phyloP scores from a whole-genome alignment of 2,797 vertebrate species.

The Sebastes oblongus region DNA sequence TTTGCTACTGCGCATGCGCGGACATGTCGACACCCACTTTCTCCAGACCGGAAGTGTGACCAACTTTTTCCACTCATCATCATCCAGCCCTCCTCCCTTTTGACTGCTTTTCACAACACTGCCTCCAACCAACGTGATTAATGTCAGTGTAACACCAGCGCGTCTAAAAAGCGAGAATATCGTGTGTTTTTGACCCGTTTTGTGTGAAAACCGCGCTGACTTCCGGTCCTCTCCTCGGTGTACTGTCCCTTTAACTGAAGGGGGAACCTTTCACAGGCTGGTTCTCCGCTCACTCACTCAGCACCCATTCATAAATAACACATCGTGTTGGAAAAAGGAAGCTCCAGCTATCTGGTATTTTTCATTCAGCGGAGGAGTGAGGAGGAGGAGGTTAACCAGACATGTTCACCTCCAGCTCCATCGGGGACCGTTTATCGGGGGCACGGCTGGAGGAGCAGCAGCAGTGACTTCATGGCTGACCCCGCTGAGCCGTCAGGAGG shows the following conservation, averaged over 20 bases:
- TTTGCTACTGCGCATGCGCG: slow-evolving; percentile 52
- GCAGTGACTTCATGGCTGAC: slow-evolving; percentile 74
- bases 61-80: slow-evolving; percentile 59
- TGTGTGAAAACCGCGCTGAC: background rate
- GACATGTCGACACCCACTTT: slow-evolving; percentile 30
- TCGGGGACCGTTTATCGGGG: slow-evolving; percentile 26
- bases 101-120: background rate
- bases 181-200: background rate
- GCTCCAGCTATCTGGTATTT: slow-evolving; percentile 37
- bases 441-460: slow-evolving; percentile 49
- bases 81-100: background rate
- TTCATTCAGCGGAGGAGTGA: slow-evolving; percentile 13
- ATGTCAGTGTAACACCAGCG: background rate
- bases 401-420: slow-evolving; percentile 24
- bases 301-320: slow-evolving; percentile 89
- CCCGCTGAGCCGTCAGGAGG: slow-evolving; percentile 65
- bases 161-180: background rate
- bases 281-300: slow-evolving; percentile 73
- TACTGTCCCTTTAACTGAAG: slow-evolving; percentile 82
- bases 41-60: slow-evolving; percentile 66
- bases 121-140: background rate
- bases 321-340: slow-evolving; percentile 58
- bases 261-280: slow-evolving; percentile 69
- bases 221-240: background rate
- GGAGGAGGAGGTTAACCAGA: background rate